Evolutionary conservation across 2,797 vertebrate genomes (phyloP).

Genomic region (Melanogrammus aeglefinus): DNA sequence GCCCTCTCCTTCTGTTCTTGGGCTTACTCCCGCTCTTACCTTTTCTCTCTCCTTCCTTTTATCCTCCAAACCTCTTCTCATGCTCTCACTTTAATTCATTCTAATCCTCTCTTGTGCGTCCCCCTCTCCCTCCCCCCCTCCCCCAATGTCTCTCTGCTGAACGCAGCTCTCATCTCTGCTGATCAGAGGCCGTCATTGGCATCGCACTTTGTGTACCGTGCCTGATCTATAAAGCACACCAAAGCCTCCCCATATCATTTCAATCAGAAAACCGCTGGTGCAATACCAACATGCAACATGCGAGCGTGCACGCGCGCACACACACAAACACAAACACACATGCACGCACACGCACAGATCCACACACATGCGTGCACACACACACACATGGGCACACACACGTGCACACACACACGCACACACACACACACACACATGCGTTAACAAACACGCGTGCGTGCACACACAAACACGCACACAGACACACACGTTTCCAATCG

Average conservation of each 20-base stretch:
- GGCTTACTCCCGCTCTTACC: conserved; percentile 26
- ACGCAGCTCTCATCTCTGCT: neutral
- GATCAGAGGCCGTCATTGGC: conserved; percentile 66
- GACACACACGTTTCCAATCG: neutral
- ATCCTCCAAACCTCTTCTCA: conserved; percentile 40
- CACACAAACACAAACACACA: neutral
- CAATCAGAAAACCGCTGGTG: conserved; percentile 69
- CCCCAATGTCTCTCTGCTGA: conserved; percentile 36
- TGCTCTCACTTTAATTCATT: conserved; percentile 18
- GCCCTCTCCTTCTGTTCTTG: too few species aligned
- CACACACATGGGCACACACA: neutral
- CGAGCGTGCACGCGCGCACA: conserved; percentile 18
- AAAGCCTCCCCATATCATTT: conserved; percentile 71
- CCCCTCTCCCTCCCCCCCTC: neutral
- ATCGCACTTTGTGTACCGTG: conserved; percentile 64
- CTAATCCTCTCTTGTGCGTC: neutral
- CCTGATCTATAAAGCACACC: conserved; percentile 73
- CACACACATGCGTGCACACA: neutral
- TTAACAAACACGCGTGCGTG: neutral
- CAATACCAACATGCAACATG: conserved; percentile 56
- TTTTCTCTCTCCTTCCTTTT: conserved; percentile 1
- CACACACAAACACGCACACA: conserved; percentile 6
- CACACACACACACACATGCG: neutral
- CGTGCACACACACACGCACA: neutral
- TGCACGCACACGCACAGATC: neutral